These are phyloP conservation scores for Neostethus bicornis DNA, from an alignment of 2,797 vertebrate genomes.

Conservation along the genomic window DNA sequence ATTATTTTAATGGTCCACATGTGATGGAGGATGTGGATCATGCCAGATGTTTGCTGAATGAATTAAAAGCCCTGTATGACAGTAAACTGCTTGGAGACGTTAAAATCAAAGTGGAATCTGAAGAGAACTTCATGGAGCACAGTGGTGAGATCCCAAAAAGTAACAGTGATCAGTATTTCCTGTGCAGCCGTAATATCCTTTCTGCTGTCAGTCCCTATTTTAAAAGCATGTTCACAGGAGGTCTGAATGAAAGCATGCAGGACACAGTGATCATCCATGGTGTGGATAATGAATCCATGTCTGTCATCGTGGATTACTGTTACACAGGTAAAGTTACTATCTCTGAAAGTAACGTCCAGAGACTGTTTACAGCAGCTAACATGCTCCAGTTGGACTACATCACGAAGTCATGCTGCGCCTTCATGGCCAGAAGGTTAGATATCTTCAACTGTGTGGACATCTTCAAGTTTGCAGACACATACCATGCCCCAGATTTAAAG, in stretches of 20 bases:
- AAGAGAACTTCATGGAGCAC: conserved; percentile 44
- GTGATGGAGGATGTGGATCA: conserved; percentile 83
- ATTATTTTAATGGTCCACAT: conserved; percentile 84
- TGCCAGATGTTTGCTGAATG: conserved; percentile 77
- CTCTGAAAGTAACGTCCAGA: conserved; percentile 85
- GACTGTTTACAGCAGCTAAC: conserved; percentile 85
- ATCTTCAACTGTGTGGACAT: conserved; percentile 85
- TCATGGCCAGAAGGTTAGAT: conserved; percentile 85
- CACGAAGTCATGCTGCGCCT: conserved; percentile 82
- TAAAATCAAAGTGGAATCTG: conserved; percentile 81
- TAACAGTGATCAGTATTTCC: conserved; percentile 69
- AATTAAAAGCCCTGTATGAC: conserved; percentile 85
- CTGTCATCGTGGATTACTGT: conserved; percentile 86
- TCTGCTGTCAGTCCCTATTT: conserved; percentile 88
- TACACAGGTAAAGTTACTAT: conserved; percentile 86
- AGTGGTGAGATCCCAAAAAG: conserved; percentile 25
- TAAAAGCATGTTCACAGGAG: conserved; percentile 90
- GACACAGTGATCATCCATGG: conserved; percentile 84
- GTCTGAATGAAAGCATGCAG: conserved; percentile 85
- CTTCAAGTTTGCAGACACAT: conserved; percentile 87
- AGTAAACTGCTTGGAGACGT: conserved; percentile 84
- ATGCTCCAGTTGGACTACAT: conserved; percentile 91
- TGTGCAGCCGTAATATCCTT: conserved; percentile 86
- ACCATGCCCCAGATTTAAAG: conserved; percentile 83
- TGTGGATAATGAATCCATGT: conserved; percentile 87